Evolutionary conservation across 2,797 vertebrate species (phyloP), one percentile per base, ranked within the genome.

Genomic region (Falco biarmicus): DNA sequence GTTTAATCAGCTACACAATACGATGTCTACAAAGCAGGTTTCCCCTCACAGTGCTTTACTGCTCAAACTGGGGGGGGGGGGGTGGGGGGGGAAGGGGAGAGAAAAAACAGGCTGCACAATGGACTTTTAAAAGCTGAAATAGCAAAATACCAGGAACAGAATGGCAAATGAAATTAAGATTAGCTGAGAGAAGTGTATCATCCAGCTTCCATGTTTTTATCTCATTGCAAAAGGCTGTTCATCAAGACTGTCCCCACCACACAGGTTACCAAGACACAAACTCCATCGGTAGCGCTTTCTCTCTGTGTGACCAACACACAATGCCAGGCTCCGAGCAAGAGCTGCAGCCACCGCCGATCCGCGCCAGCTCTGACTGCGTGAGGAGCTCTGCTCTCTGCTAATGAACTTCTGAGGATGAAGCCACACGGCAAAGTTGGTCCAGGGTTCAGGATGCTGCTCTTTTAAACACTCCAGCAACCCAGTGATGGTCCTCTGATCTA

Each of bases 1-100:
- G 4, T 89, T 76, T 93, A 96, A 87, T 92, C 78, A 87, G 87
- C 37, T n/a, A 15, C 37, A 89, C 65, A 92, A 70, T 43, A 69
- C 2, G 3, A 41, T 48, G n/a, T 74, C 77, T 84, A 45, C 50
- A 87, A 93, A 86, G 79, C n/a, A 91, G 28, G 56, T 80, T 81
- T 88, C 65, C 65, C 47, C 41, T 83, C 59, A 26, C 14, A 14
- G 10, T 25, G 50, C 24, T 57, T 86, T 78, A 65, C 19, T 54
- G 76, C 57, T 86, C 16, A 65, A 45, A 34, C 15, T 34, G 56
- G 11, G 0, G 41, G 37, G 37, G 37, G 37, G 37, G 37, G 37
- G 5, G n/a, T 34, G 56, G 11, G 0, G 41, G 22, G 39, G 39
- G 37, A 37, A 9, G 37, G 37, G 37, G 37, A 10, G 5, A 24